Percentiles rank a stretch among this genome's conserved stretches.
Evolutionary conservation across 2,797 vertebrate species (phyloP).

Genomic region (Enteromius thamalakanensis): DNA sequence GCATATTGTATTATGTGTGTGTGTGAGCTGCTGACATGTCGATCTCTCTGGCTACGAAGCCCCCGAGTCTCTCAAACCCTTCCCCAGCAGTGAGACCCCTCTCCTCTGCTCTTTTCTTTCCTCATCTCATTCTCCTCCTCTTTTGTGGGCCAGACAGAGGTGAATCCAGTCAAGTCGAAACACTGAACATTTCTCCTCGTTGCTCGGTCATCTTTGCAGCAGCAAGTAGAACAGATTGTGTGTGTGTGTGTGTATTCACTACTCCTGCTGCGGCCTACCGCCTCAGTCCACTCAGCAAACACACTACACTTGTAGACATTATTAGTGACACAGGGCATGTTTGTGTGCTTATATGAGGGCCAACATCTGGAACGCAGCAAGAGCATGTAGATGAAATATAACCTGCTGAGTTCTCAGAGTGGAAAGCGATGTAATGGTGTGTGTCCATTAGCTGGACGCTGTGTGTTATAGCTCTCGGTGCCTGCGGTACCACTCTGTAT

Average conservation of each 20-base stretch:
- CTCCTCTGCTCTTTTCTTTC: conserved; percentile 24
- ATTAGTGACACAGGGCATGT: conserved; percentile 66
- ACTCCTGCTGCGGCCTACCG: conserved; percentile 32
- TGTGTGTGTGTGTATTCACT: neutral
- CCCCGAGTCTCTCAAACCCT: conserved; percentile 3
- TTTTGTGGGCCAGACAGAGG: conserved; percentile 40
- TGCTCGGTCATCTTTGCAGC: conserved; percentile 24
- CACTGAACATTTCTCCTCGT: neutral
- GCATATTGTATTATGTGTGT: conserved; percentile 5
- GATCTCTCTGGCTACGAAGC: conserved; percentile 8
- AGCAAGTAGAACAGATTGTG: conserved; percentile 23
- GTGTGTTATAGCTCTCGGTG: neutral
- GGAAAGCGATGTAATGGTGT: conserved; percentile 62
- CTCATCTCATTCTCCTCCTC: conserved; percentile 22
- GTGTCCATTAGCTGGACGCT: conserved; percentile 38
- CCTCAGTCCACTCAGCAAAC: conserved; percentile 50
- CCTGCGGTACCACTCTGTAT: conserved; percentile 15
- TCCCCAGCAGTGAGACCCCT: neutral
- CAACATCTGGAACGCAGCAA: conserved; percentile 61
- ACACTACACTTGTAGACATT: conserved; percentile 66
- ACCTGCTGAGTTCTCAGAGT: conserved; percentile 71
- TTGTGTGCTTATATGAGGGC: too few species aligned
- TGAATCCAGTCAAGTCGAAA: conserved; percentile 48
- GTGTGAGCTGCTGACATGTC: neutral
- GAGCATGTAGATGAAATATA: conserved; percentile 63